Evolutionary conservation across 2,888 invertebrate species (phyloP), one percentile per base, ranked within the genome.

Genomic region (Melanargia galathea): DNA sequence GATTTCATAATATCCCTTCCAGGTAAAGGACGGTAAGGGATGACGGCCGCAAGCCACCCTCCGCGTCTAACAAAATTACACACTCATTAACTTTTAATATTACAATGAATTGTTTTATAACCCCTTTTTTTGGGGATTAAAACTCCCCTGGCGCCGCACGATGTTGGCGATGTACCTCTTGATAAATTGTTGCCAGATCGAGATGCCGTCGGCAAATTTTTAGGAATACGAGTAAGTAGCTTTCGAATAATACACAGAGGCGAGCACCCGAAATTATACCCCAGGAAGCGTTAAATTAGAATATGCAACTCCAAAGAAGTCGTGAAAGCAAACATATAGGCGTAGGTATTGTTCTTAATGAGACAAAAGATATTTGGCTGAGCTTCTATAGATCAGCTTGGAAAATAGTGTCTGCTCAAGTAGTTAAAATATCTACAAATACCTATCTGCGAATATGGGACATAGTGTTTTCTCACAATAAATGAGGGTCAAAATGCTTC

Each of bases 61-160:
- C 80, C 77, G 81, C 74, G 81, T 68, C 84, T 79, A 82, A 85
- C 83, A 66, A 86, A 86, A 89, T 90, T 86, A 88, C 85, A 86
- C 83, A 87, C 87, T 86, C 86, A 89, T 90, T 88, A 87, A 82
- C 81, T 83, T 77, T 80, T 77, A 84, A 82, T 65, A 61, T 63
- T 54, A 67, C 67, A 67, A 63, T 62, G 67, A 65, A 67, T 65
- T 67, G 65, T 65, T 63, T 65, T 65, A 61, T 64, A 60, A 30
- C 63, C 60, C 58, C 38, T 67, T 65, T 67, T 64, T 67, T 60
- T 13, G 20, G 35, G 18, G 16, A 60, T 49, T 71, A 72, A 72
- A 71, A 60, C 70, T 73, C 69, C 67, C 63, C 62, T 71, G 77
- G 76, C 79, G 76, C 73, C 73, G 68, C 69, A 68, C 61, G 66